phyloP scores from a whole-genome alignment of 2,888 invertebrate species.

The Thymelicus sylvestris region DNA sequence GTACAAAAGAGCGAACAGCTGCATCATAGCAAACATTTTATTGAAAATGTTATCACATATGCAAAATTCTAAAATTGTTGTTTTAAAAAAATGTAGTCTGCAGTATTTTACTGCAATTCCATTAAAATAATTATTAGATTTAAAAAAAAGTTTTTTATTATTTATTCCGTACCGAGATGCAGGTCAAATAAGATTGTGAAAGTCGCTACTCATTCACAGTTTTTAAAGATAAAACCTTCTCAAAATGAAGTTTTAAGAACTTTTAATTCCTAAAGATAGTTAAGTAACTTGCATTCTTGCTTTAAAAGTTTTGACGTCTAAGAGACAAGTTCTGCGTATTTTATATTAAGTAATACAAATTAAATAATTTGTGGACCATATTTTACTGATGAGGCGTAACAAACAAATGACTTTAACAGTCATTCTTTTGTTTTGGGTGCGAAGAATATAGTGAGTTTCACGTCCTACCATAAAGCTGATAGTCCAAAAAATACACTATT shows the following conservation, averaged over 20 bases:
- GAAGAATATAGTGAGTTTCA: too few relatives aligned
- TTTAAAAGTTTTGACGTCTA: too few relatives aligned
- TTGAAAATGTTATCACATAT: conserved; percentile 8
- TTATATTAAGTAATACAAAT: too few relatives aligned
- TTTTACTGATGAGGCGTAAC: too few relatives aligned
- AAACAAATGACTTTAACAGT: too few relatives aligned
- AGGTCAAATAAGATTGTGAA: conserved; percentile 1
- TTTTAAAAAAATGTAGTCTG: conserved; percentile 1
- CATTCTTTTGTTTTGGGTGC: too few relatives aligned
- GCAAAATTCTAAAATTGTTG: neutral
- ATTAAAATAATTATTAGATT: conserved; percentile 10
- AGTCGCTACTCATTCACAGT: neutral
- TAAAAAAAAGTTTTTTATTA: conserved; percentile 1
- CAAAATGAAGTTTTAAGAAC: neutral
- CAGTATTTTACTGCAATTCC: conserved; percentile 18
- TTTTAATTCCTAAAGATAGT: neutral
- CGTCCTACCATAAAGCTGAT: too few relatives aligned
- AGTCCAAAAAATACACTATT: too few relatives aligned
- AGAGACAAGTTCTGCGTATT: too few relatives aligned
- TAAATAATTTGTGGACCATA: too few relatives aligned
- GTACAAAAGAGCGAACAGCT: neutral
- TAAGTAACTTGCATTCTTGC: neutral
- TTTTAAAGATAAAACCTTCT: neutral
- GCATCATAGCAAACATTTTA: conserved; percentile 18
- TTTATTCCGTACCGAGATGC: neutral